Conservation (phyloP, 2,797 vertebrate species). For the Hozukius guyotensis region DNA sequence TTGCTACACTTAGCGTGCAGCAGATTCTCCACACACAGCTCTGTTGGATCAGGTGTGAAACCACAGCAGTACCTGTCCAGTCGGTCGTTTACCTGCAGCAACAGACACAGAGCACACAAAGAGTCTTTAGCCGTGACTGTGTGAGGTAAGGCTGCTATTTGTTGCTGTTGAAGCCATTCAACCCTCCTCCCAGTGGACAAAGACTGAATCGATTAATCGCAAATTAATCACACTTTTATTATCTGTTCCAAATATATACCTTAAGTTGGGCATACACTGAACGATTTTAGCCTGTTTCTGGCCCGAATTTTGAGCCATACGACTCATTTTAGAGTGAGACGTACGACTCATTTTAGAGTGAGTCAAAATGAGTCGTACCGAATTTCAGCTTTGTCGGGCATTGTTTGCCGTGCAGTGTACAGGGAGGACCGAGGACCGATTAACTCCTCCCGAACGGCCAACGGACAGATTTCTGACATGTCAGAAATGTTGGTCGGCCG, state of each 20-base stretch:
- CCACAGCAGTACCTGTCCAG: constrained; percentile 96
- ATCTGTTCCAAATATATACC: rapidly evolving
- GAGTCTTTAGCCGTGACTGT: background rate
- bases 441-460: rapidly evolving
- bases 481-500: no score
- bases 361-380: no score
- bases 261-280: no score
- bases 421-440: rapidly evolving
- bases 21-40: constrained; percentile 90
- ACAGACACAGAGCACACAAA: constrained; percentile 1
- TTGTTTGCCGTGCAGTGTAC: rapidly evolving
- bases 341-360: no score
- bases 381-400: no score
- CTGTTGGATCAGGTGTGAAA: constrained; percentile 87
- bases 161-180: background rate
- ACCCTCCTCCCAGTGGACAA: no score
- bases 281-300: rapidly evolving
- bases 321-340: no score
- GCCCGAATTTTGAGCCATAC: no score
- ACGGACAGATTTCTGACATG: no score
- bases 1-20: constrained; percentile 88
- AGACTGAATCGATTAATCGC: no score
- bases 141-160: background rate
- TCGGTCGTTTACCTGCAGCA: constrained; percentile 90
- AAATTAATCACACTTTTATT: background rate